Evolutionary conservation across 1,140 invertebrate genomes (phyloP), one percentile per base, ranked within the genome.

Genomic region (Oedothorax gibbosus): DNA sequence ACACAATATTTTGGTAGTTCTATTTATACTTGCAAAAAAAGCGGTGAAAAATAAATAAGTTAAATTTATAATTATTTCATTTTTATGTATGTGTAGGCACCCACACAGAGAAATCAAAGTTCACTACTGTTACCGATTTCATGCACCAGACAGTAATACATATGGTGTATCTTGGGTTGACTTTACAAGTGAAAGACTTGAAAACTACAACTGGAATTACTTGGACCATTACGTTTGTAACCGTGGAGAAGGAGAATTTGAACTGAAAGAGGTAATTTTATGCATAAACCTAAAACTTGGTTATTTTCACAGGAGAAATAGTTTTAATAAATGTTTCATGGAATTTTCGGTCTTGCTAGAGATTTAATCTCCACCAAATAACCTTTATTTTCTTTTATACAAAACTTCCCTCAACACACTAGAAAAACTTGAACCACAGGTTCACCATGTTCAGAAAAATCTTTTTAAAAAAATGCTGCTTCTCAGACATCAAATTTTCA

Each of bases 121-220:
- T 87, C 94, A 96, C 89, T 97, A 98, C 90, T 92, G 94, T 9
- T 98, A 97, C 90, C 93, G 96, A 72, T 98, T 99, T 90, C 95
- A 97, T 91, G 95, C 96, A 3, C 97, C 97, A 0, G 95, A 98
- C 90, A 96, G 97, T 88, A 94, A 95, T 85, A 96, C 94, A 0
- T 99, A 98, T 89, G 96, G 97, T 90, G 94, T 97, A n/a, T 98
- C 97, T 0, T 96, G 95, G 92, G 96, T 97, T 0, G 95, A 96
- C 60, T 99, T 99, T 89, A 95, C 94, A 12, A 97, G 96, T 0
- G 97, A 99, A 90, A 97, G 97, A 88, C 90, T 99, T 35, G 97
- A 99, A 91, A 97, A 95, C 88, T 99, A 97, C 88, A 98, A 98
- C 90, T 99, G 98, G 98, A 99, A 99, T 91, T 97, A 97, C 90